phyloP scores from a whole-genome alignment of 1,140 invertebrate species.

The Saccostrea cuccullata region DNA sequence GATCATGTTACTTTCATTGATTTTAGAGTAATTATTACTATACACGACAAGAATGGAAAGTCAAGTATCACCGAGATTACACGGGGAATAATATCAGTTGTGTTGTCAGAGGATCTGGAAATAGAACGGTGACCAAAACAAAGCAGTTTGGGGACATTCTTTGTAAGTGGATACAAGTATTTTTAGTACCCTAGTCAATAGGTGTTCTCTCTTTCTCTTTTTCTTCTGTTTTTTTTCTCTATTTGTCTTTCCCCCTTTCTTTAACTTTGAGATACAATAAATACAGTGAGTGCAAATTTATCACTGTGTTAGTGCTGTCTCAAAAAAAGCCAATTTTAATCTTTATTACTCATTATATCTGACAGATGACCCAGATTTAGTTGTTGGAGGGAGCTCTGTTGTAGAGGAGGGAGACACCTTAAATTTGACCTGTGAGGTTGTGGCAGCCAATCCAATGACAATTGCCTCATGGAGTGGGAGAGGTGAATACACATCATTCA shows the following conservation, averaged over 20 bases:
- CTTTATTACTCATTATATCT: too few species aligned
- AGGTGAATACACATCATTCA: not conserved
- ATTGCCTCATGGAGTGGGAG: not conserved
- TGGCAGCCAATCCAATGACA: not conserved
- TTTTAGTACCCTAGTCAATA: too few species aligned
- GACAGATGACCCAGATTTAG: not conserved
- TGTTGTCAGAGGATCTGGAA: not conserved
- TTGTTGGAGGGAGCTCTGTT: not conserved
- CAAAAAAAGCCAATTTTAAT: too few species aligned
- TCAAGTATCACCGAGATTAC: not conserved
- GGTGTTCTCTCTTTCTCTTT: too few species aligned
- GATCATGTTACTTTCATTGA: too few species aligned
- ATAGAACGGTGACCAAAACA: not conserved
- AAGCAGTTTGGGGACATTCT: not conserved
- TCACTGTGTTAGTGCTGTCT: too few species aligned
- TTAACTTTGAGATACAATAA: too few species aligned
- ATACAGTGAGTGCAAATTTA: too few species aligned
- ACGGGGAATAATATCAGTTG: not conserved
- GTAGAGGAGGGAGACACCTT: not conserved
- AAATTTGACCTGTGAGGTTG: conserved; percentile 5
- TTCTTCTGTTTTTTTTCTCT: too few species aligned
- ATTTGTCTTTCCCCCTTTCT: too few species aligned
- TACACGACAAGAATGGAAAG: not conserved
- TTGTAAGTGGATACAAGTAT: not conserved
- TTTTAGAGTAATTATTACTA: not conserved